phyloP scores from a whole-genome alignment of 2,113 vertebrate species.

The Lutjanus erythropterus region DNA sequence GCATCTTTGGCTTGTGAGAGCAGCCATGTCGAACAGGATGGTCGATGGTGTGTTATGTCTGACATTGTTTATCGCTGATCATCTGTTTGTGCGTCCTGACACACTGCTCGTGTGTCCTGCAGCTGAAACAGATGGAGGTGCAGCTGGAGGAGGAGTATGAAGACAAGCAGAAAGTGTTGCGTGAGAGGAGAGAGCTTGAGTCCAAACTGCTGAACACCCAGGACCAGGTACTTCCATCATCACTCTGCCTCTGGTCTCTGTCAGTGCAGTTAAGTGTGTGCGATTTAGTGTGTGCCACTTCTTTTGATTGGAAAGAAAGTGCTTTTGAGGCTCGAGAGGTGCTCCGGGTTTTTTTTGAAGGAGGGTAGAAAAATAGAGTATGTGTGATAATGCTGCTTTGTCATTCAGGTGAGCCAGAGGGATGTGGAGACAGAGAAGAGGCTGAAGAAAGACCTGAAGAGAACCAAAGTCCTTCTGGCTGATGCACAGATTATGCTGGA shows the following conservation, averaged over 20 bases:
- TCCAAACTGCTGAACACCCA: constrained; percentile 90
- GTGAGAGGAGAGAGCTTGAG: constrained; percentile 95
- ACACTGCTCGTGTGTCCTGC: constrained; percentile 47
- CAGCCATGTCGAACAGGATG: constrained; percentile 46
- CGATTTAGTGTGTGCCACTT: constrained; percentile 52
- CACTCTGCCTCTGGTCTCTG: constrained; percentile 37
- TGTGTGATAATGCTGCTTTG: constrained; percentile 42
- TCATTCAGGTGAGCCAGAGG: constrained; percentile 89
- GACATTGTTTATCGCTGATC: constrained; percentile 53
- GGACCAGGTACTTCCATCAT: constrained; percentile 89
- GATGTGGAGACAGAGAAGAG: constrained; percentile 95
- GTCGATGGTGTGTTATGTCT: constrained; percentile 46
- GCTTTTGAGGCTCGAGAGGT: constrained; percentile 43
- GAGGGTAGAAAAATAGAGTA: constrained; percentile 13
- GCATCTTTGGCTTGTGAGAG: constrained; percentile 42
- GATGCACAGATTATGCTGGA: constrained; percentile 99
- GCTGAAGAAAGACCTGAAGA: constrained; percentile 95
- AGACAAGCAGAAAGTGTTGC: constrained; percentile 96
- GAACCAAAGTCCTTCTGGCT: constrained; percentile 95
- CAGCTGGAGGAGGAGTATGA: constrained; percentile 98
- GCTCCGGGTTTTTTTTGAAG: constrained; percentile 35
- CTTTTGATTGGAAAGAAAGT: constrained; percentile 65
- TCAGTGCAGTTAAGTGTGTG: constrained; percentile 38
- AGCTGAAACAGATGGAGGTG: constrained; percentile 97
- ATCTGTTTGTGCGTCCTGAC: constrained; percentile 53